Conservation (phyloP, 2,113 vertebrate species). For the Chinchilla lanigera region DNA sequence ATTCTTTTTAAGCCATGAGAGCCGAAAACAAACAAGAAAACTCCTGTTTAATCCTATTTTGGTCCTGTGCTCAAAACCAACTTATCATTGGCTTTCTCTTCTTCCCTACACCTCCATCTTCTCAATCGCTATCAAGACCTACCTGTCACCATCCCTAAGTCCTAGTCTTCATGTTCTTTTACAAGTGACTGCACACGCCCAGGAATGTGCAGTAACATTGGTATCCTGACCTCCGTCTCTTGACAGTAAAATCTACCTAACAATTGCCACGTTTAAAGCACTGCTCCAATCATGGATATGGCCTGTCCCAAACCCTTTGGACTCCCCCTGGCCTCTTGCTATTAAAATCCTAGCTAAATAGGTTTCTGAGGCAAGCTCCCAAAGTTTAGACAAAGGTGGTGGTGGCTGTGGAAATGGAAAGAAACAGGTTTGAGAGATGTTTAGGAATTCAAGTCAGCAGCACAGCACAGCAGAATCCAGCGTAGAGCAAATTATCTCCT, state of each 20-base stretch:
- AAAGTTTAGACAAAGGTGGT: background rate
- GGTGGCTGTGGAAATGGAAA: background rate
- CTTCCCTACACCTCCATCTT: background rate
- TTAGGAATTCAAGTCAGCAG: background rate
- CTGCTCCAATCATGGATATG: rapidly evolving
- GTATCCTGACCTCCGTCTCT: background rate
- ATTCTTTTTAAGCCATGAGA: background rate
- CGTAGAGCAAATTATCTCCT: background rate
- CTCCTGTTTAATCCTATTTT: background rate
- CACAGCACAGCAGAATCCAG: background rate
- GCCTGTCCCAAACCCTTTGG: background rate
- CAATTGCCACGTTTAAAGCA: background rate
- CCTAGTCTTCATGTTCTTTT: background rate
- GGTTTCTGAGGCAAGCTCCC: background rate
- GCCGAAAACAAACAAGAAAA: background rate
- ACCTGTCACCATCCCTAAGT: background rate
- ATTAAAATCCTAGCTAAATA: background rate
- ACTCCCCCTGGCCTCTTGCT: background rate
- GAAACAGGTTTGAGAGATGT: background rate
- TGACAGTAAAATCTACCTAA: background rate
- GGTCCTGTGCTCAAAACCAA: background rate
- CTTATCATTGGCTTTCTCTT: background rate
- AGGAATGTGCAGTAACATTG: rapidly evolving
- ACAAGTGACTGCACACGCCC: background rate
- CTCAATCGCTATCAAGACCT: background rate